Percentiles rank a stretch among this genome's conserved stretches.
Conservation (phyloP, 2,797 vertebrate species). For the Gambelia wislizenii region DNA sequence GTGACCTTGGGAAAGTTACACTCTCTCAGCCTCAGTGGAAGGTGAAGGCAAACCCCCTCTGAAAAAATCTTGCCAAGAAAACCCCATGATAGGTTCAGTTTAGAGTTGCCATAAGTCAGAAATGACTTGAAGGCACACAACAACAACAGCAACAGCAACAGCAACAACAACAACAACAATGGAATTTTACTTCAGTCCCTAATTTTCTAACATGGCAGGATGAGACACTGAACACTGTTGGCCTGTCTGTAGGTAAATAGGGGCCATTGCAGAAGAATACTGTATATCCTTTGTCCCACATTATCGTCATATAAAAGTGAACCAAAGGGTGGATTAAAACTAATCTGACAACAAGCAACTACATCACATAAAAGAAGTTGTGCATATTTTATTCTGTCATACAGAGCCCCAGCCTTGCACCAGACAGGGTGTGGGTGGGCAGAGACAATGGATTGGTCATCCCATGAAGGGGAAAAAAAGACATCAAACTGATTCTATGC, state of each 20-base stretch:
- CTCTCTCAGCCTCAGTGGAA: no score
- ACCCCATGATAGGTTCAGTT: no score
- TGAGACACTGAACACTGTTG: no score
- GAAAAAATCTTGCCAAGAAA: no score
- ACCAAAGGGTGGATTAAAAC: neutral
- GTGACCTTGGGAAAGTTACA: no score
- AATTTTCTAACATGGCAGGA: no score
- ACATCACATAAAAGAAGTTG: neutral
- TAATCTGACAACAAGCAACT: neutral
- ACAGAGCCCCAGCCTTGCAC: neutral
- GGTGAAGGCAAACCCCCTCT: no score
- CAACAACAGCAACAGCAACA: no score
- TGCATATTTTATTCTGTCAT: neutral
- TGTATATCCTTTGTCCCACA: neutral
- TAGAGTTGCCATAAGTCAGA: no score
- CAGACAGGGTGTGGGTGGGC: neutral
- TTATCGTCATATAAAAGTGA: neutral
- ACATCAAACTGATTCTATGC: constrained; percentile 16
- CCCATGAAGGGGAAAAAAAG: neutral
- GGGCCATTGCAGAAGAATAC: neutral
- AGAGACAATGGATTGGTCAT: neutral
- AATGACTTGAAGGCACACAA: no score
- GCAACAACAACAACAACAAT: no score
- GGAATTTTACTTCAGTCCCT: no score
- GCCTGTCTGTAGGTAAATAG: neutral